These are phyloP conservation scores for Falco naumanni DNA, from an alignment of 2,797 vertebrate species.

Conservation along the genomic window DNA sequence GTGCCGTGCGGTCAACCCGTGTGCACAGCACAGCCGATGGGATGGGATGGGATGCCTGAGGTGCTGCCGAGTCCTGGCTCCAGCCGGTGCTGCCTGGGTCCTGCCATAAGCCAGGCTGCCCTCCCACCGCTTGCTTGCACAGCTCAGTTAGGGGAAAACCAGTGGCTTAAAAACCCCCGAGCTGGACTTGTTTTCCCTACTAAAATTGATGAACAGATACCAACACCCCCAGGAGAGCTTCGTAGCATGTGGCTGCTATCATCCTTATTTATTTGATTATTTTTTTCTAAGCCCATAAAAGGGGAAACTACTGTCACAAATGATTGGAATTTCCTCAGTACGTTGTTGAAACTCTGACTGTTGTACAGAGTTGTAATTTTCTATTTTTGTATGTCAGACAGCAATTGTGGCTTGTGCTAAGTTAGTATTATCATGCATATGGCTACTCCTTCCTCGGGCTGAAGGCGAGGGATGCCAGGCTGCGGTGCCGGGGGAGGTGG, in stretches of 20 bases:
- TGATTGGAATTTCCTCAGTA: conserved; percentile 51
- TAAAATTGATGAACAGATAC: background rate
- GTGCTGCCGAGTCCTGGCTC: background rate
- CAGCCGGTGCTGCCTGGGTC: background rate
- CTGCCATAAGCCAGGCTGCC: background rate
- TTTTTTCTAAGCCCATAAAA: background rate
- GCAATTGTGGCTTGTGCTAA: conserved; percentile 75
- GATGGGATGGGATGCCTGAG: background rate
- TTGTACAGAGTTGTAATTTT: conserved; percentile 76
- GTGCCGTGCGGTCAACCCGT: rapidly evolving
- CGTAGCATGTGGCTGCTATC: background rate
- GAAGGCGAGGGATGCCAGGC: conserved; percentile 48
- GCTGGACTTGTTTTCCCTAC: background rate
- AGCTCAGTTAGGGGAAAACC: background rate
- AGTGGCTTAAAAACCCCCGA: background rate
- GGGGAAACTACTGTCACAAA: conserved; percentile 30
- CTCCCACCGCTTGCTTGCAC: background rate
- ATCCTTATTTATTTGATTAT: background rate
- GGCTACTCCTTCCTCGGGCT: conserved; percentile 44
- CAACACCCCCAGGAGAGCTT: background rate
- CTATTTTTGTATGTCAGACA: conserved; percentile 80
- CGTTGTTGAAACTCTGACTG: conserved; percentile 36
- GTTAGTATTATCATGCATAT: conserved; percentile 60
- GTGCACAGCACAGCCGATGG: background rate
- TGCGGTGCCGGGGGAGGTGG: background rate